Evolutionary conservation across 2,797 vertebrate species (phyloP), one percentile per base, ranked within the genome.

Genomic region (Coccyzus lansbergi): DNA sequence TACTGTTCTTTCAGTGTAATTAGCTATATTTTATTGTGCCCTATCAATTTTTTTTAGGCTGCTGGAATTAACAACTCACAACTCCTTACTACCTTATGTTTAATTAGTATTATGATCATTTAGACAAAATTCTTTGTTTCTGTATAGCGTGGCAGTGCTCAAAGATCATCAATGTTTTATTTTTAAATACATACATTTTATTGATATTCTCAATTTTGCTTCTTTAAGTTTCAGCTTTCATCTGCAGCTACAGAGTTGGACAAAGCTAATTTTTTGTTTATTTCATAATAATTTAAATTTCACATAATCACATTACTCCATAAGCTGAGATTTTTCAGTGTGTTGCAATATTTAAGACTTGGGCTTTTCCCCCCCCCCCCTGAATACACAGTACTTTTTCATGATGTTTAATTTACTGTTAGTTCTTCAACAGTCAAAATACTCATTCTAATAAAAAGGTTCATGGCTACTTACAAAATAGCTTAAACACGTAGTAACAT

Each of bases 221-320:
- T 28, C 59, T 69, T 78, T n/a, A 93, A 55, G 20, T 72, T 88
- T 49, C 42, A 11, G 7, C 10, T 86, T 94, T 81, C 67, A 9
- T 44, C 60, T 83, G 36, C 36, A 81, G 38, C 33, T 83, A 51
- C 28, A 65, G 48, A 34, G 18, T 21, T 49, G 59, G 15, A 67
- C 7, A 3, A 29, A 24, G 14, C 24, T 52, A 52, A 15, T 56
- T 33, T 83, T 60, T 36, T 60, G 31, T 63, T 77, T 69, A 20
- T 79, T 93, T 88, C 24, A 88, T 31, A 25, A 80, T 90, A 88
- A 65, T 29, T 76, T 71, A 78, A 81, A 83, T 90, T 42, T 83
- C 28, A 74, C 13, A 19, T 70, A 81, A 71, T 71, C 51, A 46
- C 10, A 7, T 29, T 38, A 49, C 8, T 86, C 33, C 28, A 75